Conservation (phyloP, 2,113 vertebrate genomes). For the human region DNA sequence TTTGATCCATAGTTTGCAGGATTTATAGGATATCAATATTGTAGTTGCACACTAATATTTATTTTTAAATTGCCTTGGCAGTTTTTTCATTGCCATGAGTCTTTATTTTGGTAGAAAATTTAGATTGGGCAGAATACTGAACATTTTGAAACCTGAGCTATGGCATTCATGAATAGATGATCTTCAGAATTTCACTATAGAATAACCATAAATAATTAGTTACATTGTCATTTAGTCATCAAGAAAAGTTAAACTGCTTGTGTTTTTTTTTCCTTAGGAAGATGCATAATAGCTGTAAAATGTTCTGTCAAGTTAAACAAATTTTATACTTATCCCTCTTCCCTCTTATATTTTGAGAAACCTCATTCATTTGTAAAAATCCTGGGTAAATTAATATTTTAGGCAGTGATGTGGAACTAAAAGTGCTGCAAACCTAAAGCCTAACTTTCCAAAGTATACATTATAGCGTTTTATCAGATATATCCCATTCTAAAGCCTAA, state of each 20-base stretch:
- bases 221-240: background rate
- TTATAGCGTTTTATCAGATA: background rate
- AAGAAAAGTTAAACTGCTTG: conserved; percentile 7
- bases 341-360: background rate
- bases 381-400: background rate
- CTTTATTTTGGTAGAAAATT: conserved; percentile 4
- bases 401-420: background rate
- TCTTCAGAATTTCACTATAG: background rate
- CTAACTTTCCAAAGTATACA: background rate
- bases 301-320: background rate
- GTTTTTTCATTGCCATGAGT: background rate
- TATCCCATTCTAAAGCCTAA: background rate
- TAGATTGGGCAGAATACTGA: background rate
- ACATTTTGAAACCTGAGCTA: conserved; percentile 22
- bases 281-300: background rate
- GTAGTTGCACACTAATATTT: background rate
- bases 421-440: conserved; percentile 9
- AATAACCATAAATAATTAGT: background rate
- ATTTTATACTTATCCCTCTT: background rate
- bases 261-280: background rate
- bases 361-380: background rate
- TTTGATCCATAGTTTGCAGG: background rate
- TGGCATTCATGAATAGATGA: background rate
- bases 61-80: background rate
- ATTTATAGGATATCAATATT: conserved; percentile 1